phyloP scores from a whole-genome alignment of 2,113 vertebrate genomes.

The Dipodomys spectabilis region DNA sequence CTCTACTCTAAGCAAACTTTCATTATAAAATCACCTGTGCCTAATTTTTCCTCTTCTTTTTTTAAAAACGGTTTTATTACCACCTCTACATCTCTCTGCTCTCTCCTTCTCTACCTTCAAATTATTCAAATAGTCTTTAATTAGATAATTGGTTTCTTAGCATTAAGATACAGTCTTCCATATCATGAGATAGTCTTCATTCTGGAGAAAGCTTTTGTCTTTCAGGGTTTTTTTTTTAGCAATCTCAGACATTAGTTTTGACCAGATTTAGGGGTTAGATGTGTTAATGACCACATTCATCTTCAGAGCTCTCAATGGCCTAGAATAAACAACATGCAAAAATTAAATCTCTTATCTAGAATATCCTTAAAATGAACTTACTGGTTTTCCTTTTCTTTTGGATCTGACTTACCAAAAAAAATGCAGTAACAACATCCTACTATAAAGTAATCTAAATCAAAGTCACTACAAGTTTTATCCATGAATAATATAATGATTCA shows the following conservation, averaged over 20 bases:
- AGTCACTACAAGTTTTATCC: background rate
- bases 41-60: background rate
- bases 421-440: background rate
- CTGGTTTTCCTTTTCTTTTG: background rate
- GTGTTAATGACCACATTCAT: background rate
- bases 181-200: background rate
- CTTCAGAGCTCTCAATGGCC: background rate
- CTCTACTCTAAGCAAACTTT: background rate
- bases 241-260: background rate
- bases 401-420: background rate
- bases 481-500: background rate
- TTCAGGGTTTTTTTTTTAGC: background rate
- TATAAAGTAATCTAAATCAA: background rate
- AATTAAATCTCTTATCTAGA: background rate
- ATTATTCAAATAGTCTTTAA: background rate
- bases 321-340: background rate
- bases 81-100: background rate
- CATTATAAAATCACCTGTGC: background rate
- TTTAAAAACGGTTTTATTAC: background rate
- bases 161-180: background rate
- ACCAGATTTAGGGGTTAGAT: background rate
- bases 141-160: background rate
- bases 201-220: background rate
- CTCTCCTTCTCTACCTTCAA: background rate
- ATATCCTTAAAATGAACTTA: background rate